A percentile compares a stretch with the other conserved stretches of the same genome.
Conservation (phyloP, 2,888 invertebrate genomes). For the Mesorhabditis spiculigera region DNA sequence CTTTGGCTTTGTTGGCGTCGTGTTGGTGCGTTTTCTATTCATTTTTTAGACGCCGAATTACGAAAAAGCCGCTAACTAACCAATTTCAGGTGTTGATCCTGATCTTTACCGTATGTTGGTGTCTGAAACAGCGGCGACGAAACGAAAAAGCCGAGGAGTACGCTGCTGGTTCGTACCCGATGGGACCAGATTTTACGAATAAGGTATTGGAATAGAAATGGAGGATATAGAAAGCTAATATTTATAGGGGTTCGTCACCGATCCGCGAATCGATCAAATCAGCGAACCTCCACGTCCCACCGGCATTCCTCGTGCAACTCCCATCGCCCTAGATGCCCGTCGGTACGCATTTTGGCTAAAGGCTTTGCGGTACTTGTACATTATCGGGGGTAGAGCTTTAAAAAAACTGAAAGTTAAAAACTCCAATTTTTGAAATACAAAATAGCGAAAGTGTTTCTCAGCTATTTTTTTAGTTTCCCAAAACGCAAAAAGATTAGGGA, state of each 20-base stretch:
- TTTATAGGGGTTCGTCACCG: background rate
- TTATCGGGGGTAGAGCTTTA: no score
- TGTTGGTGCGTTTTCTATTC: slow-evolving; percentile 19
- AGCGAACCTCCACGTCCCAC: slow-evolving; percentile 1
- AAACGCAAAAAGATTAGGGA: no score
- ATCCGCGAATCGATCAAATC: background rate
- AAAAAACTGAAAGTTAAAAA: no score
- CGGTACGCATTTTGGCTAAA: background rate
- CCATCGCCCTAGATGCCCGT: background rate
- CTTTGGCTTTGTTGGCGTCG: slow-evolving; percentile 38
- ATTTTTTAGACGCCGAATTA: no score
- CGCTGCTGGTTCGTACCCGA: background rate
- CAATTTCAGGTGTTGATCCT: slow-evolving; percentile 24
- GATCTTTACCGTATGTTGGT: slow-evolving; percentile 43
- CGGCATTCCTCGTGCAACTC: background rate
- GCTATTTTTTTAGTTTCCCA: no score
- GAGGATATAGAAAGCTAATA: background rate
- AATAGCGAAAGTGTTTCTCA: no score
- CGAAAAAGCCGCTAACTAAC: background rate
- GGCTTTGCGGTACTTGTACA: no score
- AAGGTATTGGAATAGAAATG: background rate
- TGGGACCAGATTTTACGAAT: background rate
- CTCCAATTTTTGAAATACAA: no score
- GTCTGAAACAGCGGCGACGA: slow-evolving; percentile 34
- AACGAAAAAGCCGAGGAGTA: slow-evolving; percentile 16